phyloP scores from a whole-genome alignment of 2,113 vertebrate species.

The Polyodon spathula region DNA sequence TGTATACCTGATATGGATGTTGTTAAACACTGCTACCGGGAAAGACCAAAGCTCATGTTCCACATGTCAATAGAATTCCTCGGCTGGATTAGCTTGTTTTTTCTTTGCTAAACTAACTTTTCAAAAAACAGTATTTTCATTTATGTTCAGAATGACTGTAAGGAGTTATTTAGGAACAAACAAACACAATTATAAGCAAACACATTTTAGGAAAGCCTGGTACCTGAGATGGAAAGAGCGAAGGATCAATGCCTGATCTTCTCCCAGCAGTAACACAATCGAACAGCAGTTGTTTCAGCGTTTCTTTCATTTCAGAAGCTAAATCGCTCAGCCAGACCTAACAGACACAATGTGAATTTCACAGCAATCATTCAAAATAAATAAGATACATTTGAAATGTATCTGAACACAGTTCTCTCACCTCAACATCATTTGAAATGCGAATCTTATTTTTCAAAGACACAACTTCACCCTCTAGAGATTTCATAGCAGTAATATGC shows the following conservation, averaged over 20 bases:
- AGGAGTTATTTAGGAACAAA: too few species aligned
- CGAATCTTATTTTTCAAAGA: constrained; percentile 73
- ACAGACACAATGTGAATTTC: constrained; percentile 18
- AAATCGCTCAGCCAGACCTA: constrained; percentile 82
- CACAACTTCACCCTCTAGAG: constrained; percentile 86
- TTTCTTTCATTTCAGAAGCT: constrained; percentile 87
- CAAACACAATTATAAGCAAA: too few species aligned
- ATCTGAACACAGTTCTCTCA: constrained; percentile 32
- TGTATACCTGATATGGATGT: too few species aligned
- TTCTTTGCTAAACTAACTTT: too few species aligned
- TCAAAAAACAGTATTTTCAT: too few species aligned
- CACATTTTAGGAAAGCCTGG: neutral
- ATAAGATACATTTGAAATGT: neutral
- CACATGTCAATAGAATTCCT: too few species aligned
- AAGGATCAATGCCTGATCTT: constrained; percentile 74
- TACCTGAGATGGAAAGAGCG: constrained; percentile 86
- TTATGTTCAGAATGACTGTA: too few species aligned
- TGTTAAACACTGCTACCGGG: too few species aligned
- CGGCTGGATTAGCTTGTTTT: too few species aligned
- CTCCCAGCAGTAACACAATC: constrained; percentile 74
- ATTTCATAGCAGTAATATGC: constrained; percentile 85
- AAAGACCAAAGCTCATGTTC: too few species aligned
- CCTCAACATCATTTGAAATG: constrained; percentile 85
- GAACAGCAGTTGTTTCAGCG: constrained; percentile 72
- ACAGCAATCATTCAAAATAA: constrained; percentile 10